These are phyloP conservation scores for Aplochiton taeniatus DNA, from an alignment of 2,797 vertebrate genomes.

Conservation along the genomic window DNA sequence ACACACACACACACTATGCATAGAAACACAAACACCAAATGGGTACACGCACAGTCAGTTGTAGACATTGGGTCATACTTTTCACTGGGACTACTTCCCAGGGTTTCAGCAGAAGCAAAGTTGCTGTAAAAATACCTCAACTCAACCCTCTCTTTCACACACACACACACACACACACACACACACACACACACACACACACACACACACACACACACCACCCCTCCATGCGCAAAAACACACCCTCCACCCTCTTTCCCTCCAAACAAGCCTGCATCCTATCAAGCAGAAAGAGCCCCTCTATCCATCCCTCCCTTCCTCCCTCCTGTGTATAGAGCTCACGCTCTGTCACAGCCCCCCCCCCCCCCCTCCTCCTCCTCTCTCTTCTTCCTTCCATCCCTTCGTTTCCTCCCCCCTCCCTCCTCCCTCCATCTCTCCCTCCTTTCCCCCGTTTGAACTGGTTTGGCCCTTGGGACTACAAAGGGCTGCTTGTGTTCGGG, in stretches of 20 bases:
- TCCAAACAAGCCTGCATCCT: constrained; percentile 72
- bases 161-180: not conserved
- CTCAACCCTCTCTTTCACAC: not conserved
- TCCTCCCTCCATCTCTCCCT: constrained; percentile 28
- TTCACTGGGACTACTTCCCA: too few species aligned
- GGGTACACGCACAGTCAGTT: too few species aligned
- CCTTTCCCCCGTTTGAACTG: constrained; percentile 69
- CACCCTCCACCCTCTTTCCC: constrained; percentile 33
- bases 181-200: not conserved
- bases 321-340: constrained; percentile 1
- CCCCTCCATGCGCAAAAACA: not conserved
- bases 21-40: not conserved
- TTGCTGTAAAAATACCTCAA: too few species aligned
- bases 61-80: too few species aligned
- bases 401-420: constrained; percentile 34
- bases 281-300: constrained; percentile 36
- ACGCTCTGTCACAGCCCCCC: constrained; percentile 22
- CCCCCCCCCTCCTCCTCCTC: constrained; percentile 27
- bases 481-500: constrained; percentile 66
- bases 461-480: constrained; percentile 63
- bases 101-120: too few species aligned
- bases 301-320: constrained; percentile 2
- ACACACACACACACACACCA: constrained; percentile 10
- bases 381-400: constrained; percentile 25
- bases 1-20: constrained; percentile 8